Evolutionary conservation across 2,888 invertebrate genomes (phyloP).

Genomic region (Eucera pruinosa): DNA sequence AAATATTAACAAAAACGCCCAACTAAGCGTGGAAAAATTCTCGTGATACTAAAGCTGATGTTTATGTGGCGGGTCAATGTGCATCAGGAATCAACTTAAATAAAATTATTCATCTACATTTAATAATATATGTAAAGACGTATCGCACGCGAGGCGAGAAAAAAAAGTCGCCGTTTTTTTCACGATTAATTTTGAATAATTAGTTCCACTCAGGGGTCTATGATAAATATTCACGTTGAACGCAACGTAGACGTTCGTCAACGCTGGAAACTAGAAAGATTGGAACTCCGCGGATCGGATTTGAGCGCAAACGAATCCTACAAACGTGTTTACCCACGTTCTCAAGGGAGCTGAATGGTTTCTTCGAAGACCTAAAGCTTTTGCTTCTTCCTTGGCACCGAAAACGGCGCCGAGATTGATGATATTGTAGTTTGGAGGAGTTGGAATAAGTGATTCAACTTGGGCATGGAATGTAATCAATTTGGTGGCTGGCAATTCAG

Average conservation of each 20-base stretch:
- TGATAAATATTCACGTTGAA: slow-evolving; percentile 15
- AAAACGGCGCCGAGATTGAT: neutral
- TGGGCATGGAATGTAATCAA: neutral
- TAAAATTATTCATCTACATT: neutral
- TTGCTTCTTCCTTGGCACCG: neutral
- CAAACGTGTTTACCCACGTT: neutral
- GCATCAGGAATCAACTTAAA: neutral
- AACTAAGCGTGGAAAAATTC: too few species aligned
- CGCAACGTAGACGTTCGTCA: neutral
- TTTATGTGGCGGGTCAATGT: too few species aligned
- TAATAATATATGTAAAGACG: too few species aligned
- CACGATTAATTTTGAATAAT: neutral
- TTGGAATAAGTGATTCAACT: neutral
- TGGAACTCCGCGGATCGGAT: neutral
- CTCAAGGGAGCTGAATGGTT: neutral
- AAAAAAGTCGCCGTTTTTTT: neutral
- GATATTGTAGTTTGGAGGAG: neutral
- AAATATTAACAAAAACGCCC: too few species aligned
- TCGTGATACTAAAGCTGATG: neutral
- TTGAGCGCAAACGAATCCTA: neutral
- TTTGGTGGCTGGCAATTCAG: neutral
- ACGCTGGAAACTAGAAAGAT: neutral
- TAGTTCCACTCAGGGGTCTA: neutral
- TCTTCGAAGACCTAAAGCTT: neutral
- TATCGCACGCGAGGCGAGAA: too few species aligned